Conservation (phyloP, 2,113 vertebrate species). For the Sclerurus mexicanus region DNA sequence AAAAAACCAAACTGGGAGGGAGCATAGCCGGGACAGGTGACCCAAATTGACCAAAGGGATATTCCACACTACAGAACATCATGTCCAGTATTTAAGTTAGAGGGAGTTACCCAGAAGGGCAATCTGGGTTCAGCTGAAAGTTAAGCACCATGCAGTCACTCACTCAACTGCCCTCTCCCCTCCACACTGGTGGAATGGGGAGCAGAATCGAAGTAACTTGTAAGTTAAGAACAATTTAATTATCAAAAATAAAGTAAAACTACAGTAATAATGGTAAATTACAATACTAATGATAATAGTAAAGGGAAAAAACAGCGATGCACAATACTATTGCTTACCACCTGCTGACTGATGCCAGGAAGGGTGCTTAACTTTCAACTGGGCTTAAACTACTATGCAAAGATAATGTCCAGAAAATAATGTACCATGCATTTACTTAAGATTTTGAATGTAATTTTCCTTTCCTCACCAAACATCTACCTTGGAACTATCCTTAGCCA, state of each 20-base stretch:
- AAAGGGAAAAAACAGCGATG: too few species aligned
- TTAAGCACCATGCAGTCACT: too few species aligned
- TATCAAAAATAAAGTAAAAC: too few species aligned
- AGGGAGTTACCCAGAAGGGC: fast-evolving
- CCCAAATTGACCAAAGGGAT: fast-evolving
- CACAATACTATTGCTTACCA: too few species aligned
- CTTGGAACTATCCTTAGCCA: neutral
- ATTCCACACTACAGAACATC: neutral
- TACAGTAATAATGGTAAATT: too few species aligned
- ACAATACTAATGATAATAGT: too few species aligned
- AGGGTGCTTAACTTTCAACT: neutral
- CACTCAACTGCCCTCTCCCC: too few species aligned
- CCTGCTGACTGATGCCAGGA: too few species aligned
- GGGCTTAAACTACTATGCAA: neutral
- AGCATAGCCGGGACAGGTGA: neutral
- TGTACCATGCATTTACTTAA: neutral
- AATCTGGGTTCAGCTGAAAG: fast-evolving
- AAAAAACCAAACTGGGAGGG: neutral
- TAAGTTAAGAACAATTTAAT: too few species aligned
- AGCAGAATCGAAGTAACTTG: too few species aligned
- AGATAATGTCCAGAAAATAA: neutral
- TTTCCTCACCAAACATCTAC: neutral
- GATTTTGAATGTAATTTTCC: neutral
- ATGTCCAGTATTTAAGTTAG: neutral
- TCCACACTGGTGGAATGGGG: too few species aligned